Evolutionary conservation across 2,113 vertebrate species (phyloP).

Genomic region (Athene noctua): DNA sequence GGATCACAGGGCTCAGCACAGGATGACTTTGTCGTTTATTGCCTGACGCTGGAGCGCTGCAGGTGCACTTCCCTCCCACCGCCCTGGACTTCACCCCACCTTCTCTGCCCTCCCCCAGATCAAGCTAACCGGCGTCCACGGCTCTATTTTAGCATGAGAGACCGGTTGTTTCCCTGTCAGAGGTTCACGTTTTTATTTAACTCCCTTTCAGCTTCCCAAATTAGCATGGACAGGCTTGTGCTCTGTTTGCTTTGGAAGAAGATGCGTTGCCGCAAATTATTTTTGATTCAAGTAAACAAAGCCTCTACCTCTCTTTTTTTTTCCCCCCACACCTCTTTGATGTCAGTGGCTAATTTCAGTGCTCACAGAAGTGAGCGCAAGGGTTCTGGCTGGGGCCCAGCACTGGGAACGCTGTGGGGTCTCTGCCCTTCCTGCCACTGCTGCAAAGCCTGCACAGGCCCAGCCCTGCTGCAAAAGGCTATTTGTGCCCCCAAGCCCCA

Average conservation of each 20-base stretch:
- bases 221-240: not conserved
- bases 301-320: not conserved
- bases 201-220: constrained; percentile 28
- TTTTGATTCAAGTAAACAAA: constrained; percentile 51
- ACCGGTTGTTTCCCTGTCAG: not conserved
- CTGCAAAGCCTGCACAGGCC: not conserved
- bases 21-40: not conserved
- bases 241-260: constrained; percentile 51
- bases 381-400: not conserved
- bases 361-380: accelerated
- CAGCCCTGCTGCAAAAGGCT: not conserved
- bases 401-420: not conserved
- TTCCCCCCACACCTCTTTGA: not conserved
- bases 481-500: accelerated
- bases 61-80: not conserved
- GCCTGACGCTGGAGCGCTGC: not conserved
- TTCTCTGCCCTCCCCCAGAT: not conserved
- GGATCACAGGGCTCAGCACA: accelerated
- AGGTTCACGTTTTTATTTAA: constrained; percentile 7
- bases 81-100: not conserved
- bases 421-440: not conserved
- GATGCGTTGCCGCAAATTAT: not conserved
- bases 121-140: not conserved
- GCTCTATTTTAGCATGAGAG: not conserved
- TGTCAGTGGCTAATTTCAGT: not conserved